Conservation (phyloP, 2,113 vertebrate species). For the Hemiscyllium ocellatum region DNA sequence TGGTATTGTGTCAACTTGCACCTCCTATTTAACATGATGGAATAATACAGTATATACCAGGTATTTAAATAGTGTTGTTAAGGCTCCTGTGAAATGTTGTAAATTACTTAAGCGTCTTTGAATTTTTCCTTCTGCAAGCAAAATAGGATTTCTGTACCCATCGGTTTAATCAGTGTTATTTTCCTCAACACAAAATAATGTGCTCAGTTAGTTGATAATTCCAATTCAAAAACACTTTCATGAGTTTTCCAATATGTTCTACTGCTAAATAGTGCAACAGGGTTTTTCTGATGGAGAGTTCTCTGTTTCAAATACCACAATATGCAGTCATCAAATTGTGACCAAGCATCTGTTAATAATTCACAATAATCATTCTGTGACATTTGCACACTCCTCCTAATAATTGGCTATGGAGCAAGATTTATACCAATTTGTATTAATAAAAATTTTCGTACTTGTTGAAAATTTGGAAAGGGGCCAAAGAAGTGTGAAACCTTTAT, state of each 20-base stretch:
- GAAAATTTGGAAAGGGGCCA: not conserved
- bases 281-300: not conserved
- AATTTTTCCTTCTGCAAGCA: not conserved
- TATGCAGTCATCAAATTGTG: not conserved
- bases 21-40: not conserved
- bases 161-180: not conserved
- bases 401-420: not conserved
- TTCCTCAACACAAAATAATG: not conserved
- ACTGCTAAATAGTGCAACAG: not conserved
- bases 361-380: not conserved
- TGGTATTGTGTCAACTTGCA: not conserved
- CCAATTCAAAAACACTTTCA: not conserved
- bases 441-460: not conserved
- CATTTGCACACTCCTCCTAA: not conserved
- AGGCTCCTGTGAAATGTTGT: not conserved
- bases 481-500: not conserved
- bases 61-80: not conserved
- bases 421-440: not conserved
- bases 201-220: not conserved
- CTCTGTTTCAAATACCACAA: not conserved
- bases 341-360: not conserved
- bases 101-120: not conserved
- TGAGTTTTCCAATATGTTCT: not conserved
- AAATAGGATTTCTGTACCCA: not conserved
- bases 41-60: not conserved